Evolutionary conservation across 2,888 invertebrate species (phyloP), one percentile per base, ranked within the genome.

Genomic region (Keiferia lycopersicella): DNA sequence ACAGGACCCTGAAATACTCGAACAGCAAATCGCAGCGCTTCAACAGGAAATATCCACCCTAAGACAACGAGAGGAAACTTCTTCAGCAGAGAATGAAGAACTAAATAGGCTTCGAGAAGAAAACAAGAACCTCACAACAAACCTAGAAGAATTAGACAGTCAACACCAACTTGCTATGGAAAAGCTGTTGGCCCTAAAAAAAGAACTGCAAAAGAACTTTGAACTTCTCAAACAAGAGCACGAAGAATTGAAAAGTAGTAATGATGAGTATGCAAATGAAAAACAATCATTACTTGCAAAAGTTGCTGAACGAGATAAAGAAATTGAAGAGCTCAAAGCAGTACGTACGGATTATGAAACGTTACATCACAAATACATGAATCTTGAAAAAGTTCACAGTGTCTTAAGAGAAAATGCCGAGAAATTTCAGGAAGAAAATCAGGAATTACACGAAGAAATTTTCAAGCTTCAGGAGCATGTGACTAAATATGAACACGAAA

Each of bases 161-260:
- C 95, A 96, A 81, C 95, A 96, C 77, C 94, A 95, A 73, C 86
- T 93, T 72, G 96, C 95, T 0, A 94, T 95, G 83, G 94, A 93
- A 68, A 92, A 91, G 74, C 80, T 94, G 18, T 74, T 94, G 0
- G 75, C 88, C 4, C 73, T 93, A 48, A 94, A 94, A 72, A 90
- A 84, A 56, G 92, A 93, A 59, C 73, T 93, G 57, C 93, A 93
- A 66, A 82, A 83, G 12, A 93, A 93, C 72, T 92, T 93, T 60
- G 88, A 88, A 69, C 76, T 84, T 0, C 72, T 93, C 1, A 92
- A 89, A 71, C 82, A 86, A 59, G 91, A 93, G 67, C 87, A 92
- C 59, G 85, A 88, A 67, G 88, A 92, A 63, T 74, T 92, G 2
- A 88, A 87, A 71, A 84, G 72, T 61, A 78, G 88, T 58, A 93